These are phyloP conservation scores for Colinus virginianus DNA, from an alignment of 2,113 vertebrate species.

Conservation along the genomic window DNA sequence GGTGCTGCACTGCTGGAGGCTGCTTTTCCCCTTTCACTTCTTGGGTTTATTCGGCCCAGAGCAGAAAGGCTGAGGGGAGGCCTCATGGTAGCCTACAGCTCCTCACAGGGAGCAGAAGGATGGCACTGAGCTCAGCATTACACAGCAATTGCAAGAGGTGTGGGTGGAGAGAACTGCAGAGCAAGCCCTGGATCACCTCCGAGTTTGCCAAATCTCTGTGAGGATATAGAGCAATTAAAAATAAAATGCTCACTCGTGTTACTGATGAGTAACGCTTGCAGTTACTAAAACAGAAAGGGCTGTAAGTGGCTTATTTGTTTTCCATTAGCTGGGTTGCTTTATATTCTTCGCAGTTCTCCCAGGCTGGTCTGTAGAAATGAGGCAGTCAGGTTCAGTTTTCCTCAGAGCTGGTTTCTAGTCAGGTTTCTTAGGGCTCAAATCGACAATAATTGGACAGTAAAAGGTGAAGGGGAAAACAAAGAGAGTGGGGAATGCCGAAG, in stretches of 20 bases:
- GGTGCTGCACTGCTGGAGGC: neutral
- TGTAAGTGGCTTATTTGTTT: constrained; percentile 31
- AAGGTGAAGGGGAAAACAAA: neutral
- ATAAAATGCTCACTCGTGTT: neutral
- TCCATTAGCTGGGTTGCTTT: constrained; percentile 14
- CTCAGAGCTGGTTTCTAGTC: neutral
- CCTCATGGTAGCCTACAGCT: no score
- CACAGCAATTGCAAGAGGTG: neutral
- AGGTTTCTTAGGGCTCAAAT: neutral
- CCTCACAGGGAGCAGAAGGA: no score
- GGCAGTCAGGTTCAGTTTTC: constrained; percentile 47
- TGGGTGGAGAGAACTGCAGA: neutral
- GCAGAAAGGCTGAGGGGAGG: no score
- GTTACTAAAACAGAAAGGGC: constrained; percentile 26
- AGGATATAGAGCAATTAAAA: neutral
- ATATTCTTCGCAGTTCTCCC: constrained; percentile 4
- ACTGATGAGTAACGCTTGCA: neutral
- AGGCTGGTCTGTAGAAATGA: neutral
- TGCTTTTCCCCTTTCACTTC: neutral
- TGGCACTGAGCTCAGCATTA: neutral
- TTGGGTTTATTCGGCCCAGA: no score
- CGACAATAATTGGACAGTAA: neutral
- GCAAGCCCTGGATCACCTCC: neutral
- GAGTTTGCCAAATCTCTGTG: neutral
- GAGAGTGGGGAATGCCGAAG: neutral